These are phyloP conservation scores for Anolis sagrei DNA, from an alignment of 2,113 vertebrate species.

Conservation along the genomic window DNA sequence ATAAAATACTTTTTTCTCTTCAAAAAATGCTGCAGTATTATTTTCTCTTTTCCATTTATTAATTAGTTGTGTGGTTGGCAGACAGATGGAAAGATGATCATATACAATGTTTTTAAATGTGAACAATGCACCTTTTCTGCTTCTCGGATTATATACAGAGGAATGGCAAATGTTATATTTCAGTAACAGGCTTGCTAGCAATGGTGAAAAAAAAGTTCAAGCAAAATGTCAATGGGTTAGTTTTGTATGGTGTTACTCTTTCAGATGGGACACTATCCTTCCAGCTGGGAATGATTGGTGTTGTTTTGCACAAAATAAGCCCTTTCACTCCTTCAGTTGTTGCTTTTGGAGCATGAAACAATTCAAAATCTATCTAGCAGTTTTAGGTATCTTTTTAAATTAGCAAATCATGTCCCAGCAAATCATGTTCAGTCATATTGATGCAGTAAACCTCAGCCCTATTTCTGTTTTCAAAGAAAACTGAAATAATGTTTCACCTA, in stretches of 20 bases:
- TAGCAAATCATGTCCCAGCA: neutral
- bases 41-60: too few relatives aligned
- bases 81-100: too few relatives aligned
- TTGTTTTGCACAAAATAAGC: neutral
- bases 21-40: too few relatives aligned
- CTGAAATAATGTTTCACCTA: too few relatives aligned
- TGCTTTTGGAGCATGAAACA: too few relatives aligned
- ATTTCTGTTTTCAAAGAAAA: too few relatives aligned
- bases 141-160: neutral
- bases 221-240: neutral
- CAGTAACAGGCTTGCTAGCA: neutral
- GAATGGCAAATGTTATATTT: neutral
- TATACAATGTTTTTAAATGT: neutral
- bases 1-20: too few relatives aligned
- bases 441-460: too few relatives aligned
- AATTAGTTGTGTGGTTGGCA: too few relatives aligned
- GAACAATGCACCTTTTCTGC: neutral
- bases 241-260: neutral
- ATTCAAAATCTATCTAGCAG: too few relatives aligned
- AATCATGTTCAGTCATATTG: neutral
- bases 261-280: neutral
- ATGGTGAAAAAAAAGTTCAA: neutral
- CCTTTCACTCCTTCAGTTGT: too few relatives aligned
- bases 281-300: neutral
- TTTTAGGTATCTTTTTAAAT: too few relatives aligned